Evolutionary conservation across 1,140 invertebrate species (phyloP), one percentile per base, ranked within the genome.

Genomic region (Triops cancriformis): DNA sequence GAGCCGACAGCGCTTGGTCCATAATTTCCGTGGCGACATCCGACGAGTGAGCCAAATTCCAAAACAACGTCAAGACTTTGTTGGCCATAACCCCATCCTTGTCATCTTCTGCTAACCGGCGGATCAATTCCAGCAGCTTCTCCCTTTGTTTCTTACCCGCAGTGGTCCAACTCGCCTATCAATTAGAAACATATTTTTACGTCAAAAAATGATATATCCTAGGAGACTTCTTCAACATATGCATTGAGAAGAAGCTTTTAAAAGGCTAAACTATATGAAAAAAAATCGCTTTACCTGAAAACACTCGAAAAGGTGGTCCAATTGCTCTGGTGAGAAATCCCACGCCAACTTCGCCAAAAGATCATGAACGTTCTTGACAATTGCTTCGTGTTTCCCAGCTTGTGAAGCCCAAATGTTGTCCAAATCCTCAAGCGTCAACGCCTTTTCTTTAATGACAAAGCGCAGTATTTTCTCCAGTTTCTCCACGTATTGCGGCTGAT

Each of bases 31-130:
- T 97, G 74, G 95, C 93, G 72, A 98, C 93, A 86, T 98, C 96
- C 82, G 96, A 93, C 76, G 94, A 95, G 85, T 98, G 96, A 26
- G 96, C 96, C 82, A 99, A 88, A 83, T 96, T 97, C 97, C 97
- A 99, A 84, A 99, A 93, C 23, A 99, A 87, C 76, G 95, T 95
- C 79, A 99, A 87, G n/a, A 98, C 94, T 88, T 98, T 99, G 83
- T 97, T 93, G 73, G 97, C 96, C 96, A 99, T 98, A 18, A 98
- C 94, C 78, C 97, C 97, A 85, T 98, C 96, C 85, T 98, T 98
- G 86, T 99, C 97, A 86, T 98, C 97, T 86, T 99, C 97, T 23
- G 97, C 96, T 77, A 99, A 85, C 82, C 96, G 88, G 78, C 97
- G 88, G 81, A 98, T 99, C 78, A 99, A 87, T 86, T 99, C 97